These are phyloP conservation scores for Chaenodraco wilsoni DNA, from an alignment of 2,797 vertebrate genomes.

Conservation along the genomic window DNA sequence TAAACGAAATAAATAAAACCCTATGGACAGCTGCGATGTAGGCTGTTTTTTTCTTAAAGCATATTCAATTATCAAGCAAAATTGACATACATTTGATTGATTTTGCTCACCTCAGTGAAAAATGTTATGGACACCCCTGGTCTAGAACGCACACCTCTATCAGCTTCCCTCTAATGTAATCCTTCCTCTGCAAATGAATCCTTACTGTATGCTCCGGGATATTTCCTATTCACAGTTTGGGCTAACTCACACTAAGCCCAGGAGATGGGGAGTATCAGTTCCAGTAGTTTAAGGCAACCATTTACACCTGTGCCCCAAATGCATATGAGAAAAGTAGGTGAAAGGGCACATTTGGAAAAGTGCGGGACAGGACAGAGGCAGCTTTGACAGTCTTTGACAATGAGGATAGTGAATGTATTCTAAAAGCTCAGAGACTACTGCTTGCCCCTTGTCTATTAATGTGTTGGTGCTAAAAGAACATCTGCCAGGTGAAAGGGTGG, in stretches of 20 bases:
- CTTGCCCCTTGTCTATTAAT: slow-evolving; percentile 34
- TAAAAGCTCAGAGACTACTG: slow-evolving; percentile 15
- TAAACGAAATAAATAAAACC: too few relatives aligned
- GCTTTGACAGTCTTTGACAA: slow-evolving; percentile 49
- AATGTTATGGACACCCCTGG: too few relatives aligned
- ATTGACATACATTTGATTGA: too few relatives aligned
- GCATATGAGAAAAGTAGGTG: slow-evolving; percentile 48
- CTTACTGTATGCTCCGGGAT: slow-evolving; percentile 8
- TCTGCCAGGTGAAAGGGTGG: slow-evolving; percentile 44
- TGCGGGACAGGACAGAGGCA: slow-evolving; percentile 35
- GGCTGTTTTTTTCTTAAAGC: slow-evolving; percentile 1
- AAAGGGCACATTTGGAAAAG: slow-evolving; percentile 49
- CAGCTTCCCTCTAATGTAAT: slow-evolving; percentile 33
- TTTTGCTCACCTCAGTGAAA: too few relatives aligned
- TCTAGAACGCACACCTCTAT: slow-evolving; percentile 4
- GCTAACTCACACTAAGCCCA: slow-evolving; percentile 21
- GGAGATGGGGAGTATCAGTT: slow-evolving; percentile 51
- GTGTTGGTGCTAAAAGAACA: slow-evolving; percentile 39
- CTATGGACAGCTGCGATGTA: too few relatives aligned
- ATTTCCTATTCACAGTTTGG: slow-evolving; percentile 39
- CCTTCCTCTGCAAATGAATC: slow-evolving; percentile 16
- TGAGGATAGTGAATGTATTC: slow-evolving; percentile 27
- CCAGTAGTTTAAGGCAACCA: slow-evolving; percentile 35
- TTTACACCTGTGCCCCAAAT: slow-evolving; percentile 60
- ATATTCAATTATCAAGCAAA: too few relatives aligned